These are phyloP conservation scores for Cheilosia scutellata DNA, from an alignment of 2,888 invertebrate species.

Conservation along the genomic window DNA sequence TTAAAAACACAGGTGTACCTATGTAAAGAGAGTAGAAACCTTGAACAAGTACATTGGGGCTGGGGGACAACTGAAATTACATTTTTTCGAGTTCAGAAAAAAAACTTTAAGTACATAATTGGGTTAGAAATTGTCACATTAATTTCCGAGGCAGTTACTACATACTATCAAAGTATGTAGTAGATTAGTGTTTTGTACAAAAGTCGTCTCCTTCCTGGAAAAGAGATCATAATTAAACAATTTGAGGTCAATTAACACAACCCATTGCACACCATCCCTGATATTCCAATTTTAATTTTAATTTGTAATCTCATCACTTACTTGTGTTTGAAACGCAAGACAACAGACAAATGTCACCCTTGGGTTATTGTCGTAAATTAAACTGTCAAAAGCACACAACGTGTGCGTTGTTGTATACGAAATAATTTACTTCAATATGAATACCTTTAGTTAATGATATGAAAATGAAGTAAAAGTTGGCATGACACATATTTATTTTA, in stretches of 20 bases:
- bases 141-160: conserved; percentile 11
- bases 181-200: too few relatives aligned
- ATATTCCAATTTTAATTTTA: conserved; percentile 49
- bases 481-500: conserved; percentile 33
- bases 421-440: conserved; percentile 56
- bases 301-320: conserved; percentile 61
- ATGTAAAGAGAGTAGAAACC: background rate
- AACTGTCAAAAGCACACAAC: conserved; percentile 54
- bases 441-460: conserved; percentile 40
- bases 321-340: conserved; percentile 58
- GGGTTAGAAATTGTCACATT: conserved; percentile 56
- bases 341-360: conserved; percentile 55
- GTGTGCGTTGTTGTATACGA: conserved; percentile 25
- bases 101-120: conserved; percentile 50
- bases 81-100: conserved; percentile 19
- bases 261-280: background rate
- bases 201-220: too few relatives aligned
- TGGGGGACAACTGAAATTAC: conserved; percentile 42
- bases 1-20: background rate
- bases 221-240: too few relatives aligned
- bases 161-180: too few relatives aligned
- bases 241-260: too few relatives aligned
- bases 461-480: conserved; percentile 28
- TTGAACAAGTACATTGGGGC: conserved; percentile 10
- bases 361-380: conserved; percentile 42